A percentile compares a stretch with the other conserved stretches of the same genome.
Conservation (phyloP, 2,888 invertebrate species). For the Tuta absoluta region DNA sequence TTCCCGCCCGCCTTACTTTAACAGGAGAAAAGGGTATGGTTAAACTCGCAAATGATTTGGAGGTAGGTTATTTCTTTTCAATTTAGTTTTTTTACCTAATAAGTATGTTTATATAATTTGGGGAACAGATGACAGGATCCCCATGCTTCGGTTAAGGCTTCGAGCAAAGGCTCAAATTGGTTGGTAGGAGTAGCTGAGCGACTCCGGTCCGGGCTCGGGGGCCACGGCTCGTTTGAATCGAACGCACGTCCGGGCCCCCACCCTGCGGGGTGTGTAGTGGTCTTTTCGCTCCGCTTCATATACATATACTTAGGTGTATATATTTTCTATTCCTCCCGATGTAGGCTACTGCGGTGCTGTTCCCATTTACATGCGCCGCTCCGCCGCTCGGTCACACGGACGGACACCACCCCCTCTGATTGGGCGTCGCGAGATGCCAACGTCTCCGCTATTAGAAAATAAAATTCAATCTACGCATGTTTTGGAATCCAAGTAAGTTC, state of each 20-base stretch:
- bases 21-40: too few relatives aligned
- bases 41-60: too few relatives aligned
- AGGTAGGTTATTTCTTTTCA: too few relatives aligned
- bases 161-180: conserved; percentile 52
- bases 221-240: conserved; percentile 77
- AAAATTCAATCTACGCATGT: too few relatives aligned
- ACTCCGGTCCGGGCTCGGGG: conserved; percentile 45
- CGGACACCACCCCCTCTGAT: conserved; percentile 36
- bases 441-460: too few relatives aligned
- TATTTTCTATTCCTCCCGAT: conserved; percentile 78
- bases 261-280: conserved; percentile 75
- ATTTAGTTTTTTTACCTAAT: too few relatives aligned
- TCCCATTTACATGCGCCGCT: conserved; percentile 70
- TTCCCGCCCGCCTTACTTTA: too few relatives aligned
- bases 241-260: conserved; percentile 77
- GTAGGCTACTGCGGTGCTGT: conserved; percentile 65
- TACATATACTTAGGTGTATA: conserved; percentile 38
- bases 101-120: neutral
- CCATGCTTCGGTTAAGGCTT: conserved; percentile 40
- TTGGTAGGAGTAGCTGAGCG: conserved; percentile 36
- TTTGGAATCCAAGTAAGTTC: too few relatives aligned
- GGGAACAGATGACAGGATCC: conserved; percentile 30
- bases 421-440: conserved; percentile 38
- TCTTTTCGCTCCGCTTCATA: conserved; percentile 79
- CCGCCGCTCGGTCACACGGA: conserved; percentile 41